Evolutionary conservation across 1,140 invertebrate genomes (phyloP), one percentile per base, ranked within the genome.

Genomic region (Oryzaephilus surinamensis): DNA sequence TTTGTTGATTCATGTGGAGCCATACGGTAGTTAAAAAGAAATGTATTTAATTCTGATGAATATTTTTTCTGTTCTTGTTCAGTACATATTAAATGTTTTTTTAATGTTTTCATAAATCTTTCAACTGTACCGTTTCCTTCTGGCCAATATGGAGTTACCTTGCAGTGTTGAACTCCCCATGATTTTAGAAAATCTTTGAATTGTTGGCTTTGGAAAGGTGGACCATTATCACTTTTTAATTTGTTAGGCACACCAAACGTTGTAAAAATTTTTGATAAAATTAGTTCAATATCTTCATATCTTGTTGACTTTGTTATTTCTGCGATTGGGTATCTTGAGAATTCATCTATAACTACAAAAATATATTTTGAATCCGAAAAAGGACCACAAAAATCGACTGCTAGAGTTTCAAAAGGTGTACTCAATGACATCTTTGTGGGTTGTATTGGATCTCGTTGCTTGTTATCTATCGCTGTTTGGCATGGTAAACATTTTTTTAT

Each of bases 151-250:
- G 28, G 41, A 6, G 34, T 43, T 17, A 37, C 23, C 1, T 10
- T 3, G 11, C 31, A 12, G 17, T 30, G 33, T 10, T 38, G 30
- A 11, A 38, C 32, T 12, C 24, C 26, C 12, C 15, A n/a, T 15
- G 21, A 6, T 2, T n/a, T 19, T 20, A 28, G 51, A 41, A 50
- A 59, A 6, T 41, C n/a, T 35, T 45, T 32, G 33, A 58, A 57
- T 24, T 49, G 41, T 14, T 51, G 32, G 15, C 46, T 48, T 10
- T 44, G 55, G 16, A 61, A 60, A n/a, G 52, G 48, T 8, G 50
- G 45, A 13, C 55, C 54, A 38, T 58, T 57, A 35, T 59, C 55
- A 18, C 45, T 54, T 12, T 58, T 49, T 2, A 61, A 15, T 2
- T 45, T 51, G 41, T 56, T 33, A 18, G 54, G 52, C 15, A 54